These are phyloP conservation scores for Lipophrys pholis DNA, from an alignment of 2,113 vertebrate genomes.

Conservation along the genomic window DNA sequence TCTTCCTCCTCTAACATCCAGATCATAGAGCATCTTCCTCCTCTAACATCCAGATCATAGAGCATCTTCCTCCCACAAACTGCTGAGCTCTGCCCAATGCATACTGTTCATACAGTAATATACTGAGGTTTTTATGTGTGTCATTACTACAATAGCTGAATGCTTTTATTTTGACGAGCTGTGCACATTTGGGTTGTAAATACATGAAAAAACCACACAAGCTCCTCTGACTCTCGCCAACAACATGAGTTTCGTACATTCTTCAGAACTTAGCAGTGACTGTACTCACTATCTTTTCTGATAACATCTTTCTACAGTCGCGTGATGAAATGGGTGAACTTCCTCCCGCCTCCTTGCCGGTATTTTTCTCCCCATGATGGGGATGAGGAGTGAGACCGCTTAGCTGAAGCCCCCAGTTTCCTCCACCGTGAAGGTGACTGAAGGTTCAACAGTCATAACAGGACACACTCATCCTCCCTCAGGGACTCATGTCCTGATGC, in stretches of 20 bases:
- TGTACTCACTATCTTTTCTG: not conserved
- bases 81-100: too few species aligned
- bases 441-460: slow-evolving; percentile 44
- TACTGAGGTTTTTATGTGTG: too few species aligned
- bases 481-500: slow-evolving; percentile 36
- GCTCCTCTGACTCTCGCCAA: too few species aligned
- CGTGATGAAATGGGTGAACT: not conserved
- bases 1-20: too few species aligned
- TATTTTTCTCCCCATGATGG: not conserved
- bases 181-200: too few species aligned
- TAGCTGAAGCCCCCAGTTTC: slow-evolving; percentile 15
- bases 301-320: not conserved
- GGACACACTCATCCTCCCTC: slow-evolving; percentile 41
- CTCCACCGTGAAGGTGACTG: slow-evolving; percentile 41
- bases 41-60: too few species aligned
- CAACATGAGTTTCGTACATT: not conserved
- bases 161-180: too few species aligned
- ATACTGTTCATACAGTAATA: too few species aligned
- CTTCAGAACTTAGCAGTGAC: not conserved
- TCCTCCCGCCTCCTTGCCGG: not conserved
- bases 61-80: too few species aligned
- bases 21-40: too few species aligned
- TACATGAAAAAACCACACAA: too few species aligned
- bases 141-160: too few species aligned
- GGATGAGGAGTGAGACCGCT: slow-evolving; percentile 24